Percentiles rank a stretch among this genome's conserved stretches.
phyloP scores from a whole-genome alignment of 2,797 vertebrate species.

The Syngnathus rostellatus region DNA sequence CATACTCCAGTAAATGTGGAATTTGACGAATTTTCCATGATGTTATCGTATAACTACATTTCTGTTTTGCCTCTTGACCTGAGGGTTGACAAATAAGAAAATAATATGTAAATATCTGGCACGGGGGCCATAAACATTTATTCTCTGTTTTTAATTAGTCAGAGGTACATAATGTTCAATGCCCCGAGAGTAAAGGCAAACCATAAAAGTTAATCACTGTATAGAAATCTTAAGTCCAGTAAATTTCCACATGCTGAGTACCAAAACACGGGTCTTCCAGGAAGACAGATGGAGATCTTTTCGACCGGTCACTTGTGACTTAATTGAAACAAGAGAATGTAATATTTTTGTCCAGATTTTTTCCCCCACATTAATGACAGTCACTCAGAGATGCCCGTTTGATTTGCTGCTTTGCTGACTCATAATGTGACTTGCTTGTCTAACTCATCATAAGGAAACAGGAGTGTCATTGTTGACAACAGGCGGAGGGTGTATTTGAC shows the following conservation, averaged over 20 bases:
- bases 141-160: slow-evolving; percentile 77
- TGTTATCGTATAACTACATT: slow-evolving; percentile 61
- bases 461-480: slow-evolving; percentile 22
- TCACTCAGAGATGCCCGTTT: slow-evolving; percentile 45
- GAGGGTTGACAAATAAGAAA: slow-evolving; percentile 73
- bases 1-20: slow-evolving; percentile 26
- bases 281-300: slow-evolving; percentile 52
- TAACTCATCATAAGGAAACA: slow-evolving; percentile 19
- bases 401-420: slow-evolving; percentile 43
- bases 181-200: slow-evolving; percentile 68
- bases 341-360: slow-evolving; percentile 3
- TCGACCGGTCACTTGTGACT: slow-evolving; percentile 13
- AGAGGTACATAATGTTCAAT: slow-evolving; percentile 73
- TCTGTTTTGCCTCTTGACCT: slow-evolving; percentile 62
- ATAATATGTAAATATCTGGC: slow-evolving; percentile 71
- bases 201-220: slow-evolving; percentile 82
- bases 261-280: slow-evolving; percentile 55
- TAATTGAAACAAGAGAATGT: slow-evolving; percentile 16
- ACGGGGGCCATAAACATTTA: slow-evolving; percentile 72
- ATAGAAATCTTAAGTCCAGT: slow-evolving; percentile 77
- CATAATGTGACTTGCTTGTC: slow-evolving; percentile 15
- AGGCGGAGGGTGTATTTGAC: slow-evolving; percentile 16
- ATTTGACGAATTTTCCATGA: slow-evolving; percentile 66
- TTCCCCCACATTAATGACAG: slow-evolving; percentile 8
- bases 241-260: slow-evolving; percentile 75